Percentiles rank a stretch among this genome's conserved stretches.
phyloP scores from a whole-genome alignment of 1,140 invertebrate genomes.

The Spodoptera frugiperda region DNA sequence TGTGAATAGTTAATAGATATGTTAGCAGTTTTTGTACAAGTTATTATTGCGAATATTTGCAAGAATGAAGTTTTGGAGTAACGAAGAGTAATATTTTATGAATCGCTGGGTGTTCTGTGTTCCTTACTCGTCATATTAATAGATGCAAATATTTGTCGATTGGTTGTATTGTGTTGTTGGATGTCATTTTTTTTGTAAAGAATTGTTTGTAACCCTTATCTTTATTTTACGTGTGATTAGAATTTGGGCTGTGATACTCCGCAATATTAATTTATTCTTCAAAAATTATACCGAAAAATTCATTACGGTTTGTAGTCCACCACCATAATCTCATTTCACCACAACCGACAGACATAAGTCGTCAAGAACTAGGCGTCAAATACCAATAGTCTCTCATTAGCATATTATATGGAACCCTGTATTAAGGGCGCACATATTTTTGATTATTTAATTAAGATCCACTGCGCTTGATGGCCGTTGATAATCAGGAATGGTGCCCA shows the following conservation, averaged over 20 bases:
- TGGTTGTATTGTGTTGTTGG: no score
- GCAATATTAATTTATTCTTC: no score
- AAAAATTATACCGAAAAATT: no score
- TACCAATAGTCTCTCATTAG: constrained; percentile 34
- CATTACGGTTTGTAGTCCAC: no score
- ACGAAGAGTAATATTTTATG: constrained; percentile 1
- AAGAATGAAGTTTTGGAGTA: neutral
- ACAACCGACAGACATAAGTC: neutral
- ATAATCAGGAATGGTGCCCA: constrained; percentile 72
- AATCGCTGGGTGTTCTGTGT: constrained; percentile 16
- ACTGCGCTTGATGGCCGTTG: constrained; percentile 63
- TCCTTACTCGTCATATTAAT: constrained; percentile 35
- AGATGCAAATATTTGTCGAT: neutral
- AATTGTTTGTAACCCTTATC: no score
- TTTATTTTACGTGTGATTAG: no score
- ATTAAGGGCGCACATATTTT: constrained; percentile 48
- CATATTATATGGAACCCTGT: constrained; percentile 25
- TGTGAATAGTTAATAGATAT: constrained; percentile 29
- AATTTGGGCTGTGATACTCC: no score
- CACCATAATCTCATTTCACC: no score
- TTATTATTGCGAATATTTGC: constrained; percentile 38
- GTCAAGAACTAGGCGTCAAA: constrained; percentile 10
- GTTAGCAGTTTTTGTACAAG: constrained; percentile 21
- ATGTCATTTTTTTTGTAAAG: no score
- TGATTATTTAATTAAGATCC: constrained; percentile 70